Conservation (phyloP, 2,888 invertebrate genomes). For the Pyrocoelia pectoralis region DNA sequence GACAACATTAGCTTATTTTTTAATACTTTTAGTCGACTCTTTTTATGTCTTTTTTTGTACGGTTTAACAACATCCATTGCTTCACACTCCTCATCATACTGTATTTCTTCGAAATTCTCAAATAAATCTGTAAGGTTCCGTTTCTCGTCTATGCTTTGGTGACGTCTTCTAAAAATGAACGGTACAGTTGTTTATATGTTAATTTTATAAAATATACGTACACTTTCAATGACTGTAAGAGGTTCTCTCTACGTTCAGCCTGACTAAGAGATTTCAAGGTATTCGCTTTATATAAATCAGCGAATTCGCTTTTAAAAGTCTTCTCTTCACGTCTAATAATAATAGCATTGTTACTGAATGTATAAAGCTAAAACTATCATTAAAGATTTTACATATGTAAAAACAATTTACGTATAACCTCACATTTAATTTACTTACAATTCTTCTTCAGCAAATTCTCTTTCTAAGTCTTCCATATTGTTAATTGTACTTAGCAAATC, state of each 20-base stretch:
- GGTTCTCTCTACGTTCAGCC: not conserved
- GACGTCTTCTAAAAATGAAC: constrained; percentile 59
- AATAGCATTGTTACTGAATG: no score
- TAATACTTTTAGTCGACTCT: not conserved
- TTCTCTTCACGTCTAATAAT: not conserved
- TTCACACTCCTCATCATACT: constrained; percentile 27
- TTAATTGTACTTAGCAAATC: no score
- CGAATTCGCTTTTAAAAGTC: constrained; percentile 1
- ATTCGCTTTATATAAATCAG: constrained; percentile 29
- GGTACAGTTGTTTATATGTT: not conserved
- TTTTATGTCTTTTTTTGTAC: not conserved
- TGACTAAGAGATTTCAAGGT: not conserved
- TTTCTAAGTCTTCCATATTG: no score
- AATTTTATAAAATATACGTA: constrained; percentile 48
- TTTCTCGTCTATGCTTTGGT: constrained; percentile 60
- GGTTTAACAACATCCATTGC: constrained; percentile 48
- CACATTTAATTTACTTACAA: no score
- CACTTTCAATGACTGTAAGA: constrained; percentile 62
- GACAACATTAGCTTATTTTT: constrained; percentile 77
- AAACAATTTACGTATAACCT: no score
- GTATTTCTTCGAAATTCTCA: constrained; percentile 47
- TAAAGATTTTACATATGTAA: no score
- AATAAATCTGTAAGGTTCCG: constrained; percentile 65
- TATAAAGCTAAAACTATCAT: no score
- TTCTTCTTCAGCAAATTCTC: no score